These are phyloP conservation scores for Sarcophaga rosellei DNA, from an alignment of 2,888 invertebrate species.

Conservation along the genomic window DNA sequence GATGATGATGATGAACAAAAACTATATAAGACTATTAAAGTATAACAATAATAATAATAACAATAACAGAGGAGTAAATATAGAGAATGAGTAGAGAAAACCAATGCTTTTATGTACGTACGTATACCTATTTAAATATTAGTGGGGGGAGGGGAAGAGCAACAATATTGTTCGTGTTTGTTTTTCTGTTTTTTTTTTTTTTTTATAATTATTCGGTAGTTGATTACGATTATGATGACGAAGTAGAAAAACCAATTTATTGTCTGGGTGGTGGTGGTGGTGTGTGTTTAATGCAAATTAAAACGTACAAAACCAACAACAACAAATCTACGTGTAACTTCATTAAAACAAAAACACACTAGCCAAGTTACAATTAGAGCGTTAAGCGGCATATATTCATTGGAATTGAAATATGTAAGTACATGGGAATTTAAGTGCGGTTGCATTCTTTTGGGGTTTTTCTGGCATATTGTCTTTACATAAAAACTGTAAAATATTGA, in stretches of 20 bases:
- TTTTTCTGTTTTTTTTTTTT: too few relatives aligned
- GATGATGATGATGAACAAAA: not conserved
- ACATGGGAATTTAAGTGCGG: too few relatives aligned
- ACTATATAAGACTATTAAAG: slow-evolving; percentile 9
- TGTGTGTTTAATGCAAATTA: not conserved
- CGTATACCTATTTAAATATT: not conserved
- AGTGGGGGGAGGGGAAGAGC: not conserved
- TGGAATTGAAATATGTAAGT: too few relatives aligned
- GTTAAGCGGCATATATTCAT: not conserved
- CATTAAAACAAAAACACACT: not conserved
- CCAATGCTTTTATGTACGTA: not conserved
- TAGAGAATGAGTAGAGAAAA: slow-evolving; percentile 48
- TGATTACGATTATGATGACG: not conserved
- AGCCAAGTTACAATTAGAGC: not conserved
- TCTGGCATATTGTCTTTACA: too few relatives aligned
- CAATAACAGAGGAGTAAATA: slow-evolving; percentile 38
- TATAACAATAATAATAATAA: slow-evolving; percentile 28
- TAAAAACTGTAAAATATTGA: not conserved
- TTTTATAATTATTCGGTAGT: not conserved
- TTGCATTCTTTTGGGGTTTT: too few relatives aligned
- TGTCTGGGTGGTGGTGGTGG: not conserved
- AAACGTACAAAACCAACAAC: not conserved
- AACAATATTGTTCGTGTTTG: not conserved
- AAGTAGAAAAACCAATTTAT: not conserved
- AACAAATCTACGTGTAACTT: not conserved